Conservation (phyloP, 1,140 invertebrate genomes). For the Diorhabda carinulata region DNA sequence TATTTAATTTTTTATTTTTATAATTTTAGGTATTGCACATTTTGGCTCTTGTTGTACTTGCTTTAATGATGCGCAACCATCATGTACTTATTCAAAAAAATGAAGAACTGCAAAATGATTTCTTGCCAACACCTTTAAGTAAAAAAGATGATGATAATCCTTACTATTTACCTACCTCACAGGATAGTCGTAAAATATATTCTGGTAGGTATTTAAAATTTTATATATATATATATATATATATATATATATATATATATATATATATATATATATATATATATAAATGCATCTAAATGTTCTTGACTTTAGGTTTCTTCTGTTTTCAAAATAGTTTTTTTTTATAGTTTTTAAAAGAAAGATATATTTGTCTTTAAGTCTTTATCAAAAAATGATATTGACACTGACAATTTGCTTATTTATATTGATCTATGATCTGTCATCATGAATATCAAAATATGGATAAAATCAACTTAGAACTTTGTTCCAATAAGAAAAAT, state of each 20-base stretch:
- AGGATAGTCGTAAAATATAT: conserved; percentile 56
- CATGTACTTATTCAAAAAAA: conserved; percentile 41
- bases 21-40: conserved; percentile 68
- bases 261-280: conserved; percentile 5
- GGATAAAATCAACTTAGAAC: no score
- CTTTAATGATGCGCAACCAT: conserved; percentile 69
- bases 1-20: no score
- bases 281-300: no score
- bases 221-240: not conserved
- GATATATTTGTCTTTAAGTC: no score
- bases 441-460: no score
- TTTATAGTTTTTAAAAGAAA: no score
- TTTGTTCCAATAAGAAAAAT: no score
- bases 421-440: no score
- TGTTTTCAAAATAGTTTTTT: no score
- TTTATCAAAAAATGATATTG: no score
- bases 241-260: conserved; percentile 4
- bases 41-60: conserved; percentile 64
- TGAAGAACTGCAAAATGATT: conserved; percentile 44
- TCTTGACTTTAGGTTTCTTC: no score
- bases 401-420: no score
- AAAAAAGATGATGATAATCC: conserved; percentile 55
- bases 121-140: conserved; percentile 63
- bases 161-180: conserved; percentile 54
- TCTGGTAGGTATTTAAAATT: conserved; percentile 49